phyloP scores from a whole-genome alignment of 1,140 invertebrate species.

The Nasonia vitripennis region DNA sequence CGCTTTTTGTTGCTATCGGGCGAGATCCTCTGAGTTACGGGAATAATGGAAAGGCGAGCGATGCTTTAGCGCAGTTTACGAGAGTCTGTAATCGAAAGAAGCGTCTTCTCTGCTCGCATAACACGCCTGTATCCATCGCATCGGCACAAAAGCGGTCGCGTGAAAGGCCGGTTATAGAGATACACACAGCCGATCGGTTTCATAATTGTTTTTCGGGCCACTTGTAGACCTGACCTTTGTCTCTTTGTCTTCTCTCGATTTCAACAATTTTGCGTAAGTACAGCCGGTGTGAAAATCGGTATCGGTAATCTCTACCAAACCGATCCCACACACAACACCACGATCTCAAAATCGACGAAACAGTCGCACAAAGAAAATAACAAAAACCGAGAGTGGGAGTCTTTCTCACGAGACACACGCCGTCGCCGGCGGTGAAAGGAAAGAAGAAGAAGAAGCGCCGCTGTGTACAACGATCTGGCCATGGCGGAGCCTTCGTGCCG shows the following conservation, averaged over 20 bases:
- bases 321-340: too few species aligned
- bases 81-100: too few species aligned
- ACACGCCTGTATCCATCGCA: too few species aligned
- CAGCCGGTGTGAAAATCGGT: background rate
- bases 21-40: too few species aligned
- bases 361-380: background rate
- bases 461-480: background rate
- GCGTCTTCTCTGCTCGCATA: too few species aligned
- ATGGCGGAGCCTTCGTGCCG: slow-evolving; percentile 50
- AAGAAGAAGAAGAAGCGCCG: slow-evolving; percentile 58
- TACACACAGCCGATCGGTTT: background rate
- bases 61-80: too few species aligned
- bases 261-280: background rate
- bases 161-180: background rate
- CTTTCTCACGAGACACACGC: background rate
- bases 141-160: background rate
- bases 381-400: background rate
- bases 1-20: too few species aligned
- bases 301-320: too few species aligned
- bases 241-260: background rate
- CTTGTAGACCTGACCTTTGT: background rate
- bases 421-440: slow-evolving; percentile 60
- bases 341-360: too few species aligned
- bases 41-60: too few species aligned
- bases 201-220: slow-evolving; percentile 4